A percentile compares a stretch with the other conserved stretches of the same genome.
Conservation (phyloP, 2,797 vertebrate species). For the Notoglanidium macrostoma region DNA sequence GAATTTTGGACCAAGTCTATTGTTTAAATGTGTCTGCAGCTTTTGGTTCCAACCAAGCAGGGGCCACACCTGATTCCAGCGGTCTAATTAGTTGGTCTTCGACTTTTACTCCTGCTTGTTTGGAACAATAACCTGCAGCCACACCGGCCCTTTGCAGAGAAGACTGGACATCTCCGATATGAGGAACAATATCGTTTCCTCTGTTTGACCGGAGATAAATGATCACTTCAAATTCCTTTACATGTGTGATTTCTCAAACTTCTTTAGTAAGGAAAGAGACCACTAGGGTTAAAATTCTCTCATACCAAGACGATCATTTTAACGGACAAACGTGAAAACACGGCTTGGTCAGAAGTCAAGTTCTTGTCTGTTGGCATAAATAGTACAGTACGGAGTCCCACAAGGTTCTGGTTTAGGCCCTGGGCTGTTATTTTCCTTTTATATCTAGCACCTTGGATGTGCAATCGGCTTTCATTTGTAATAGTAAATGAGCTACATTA, state of each 20-base stretch:
- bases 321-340: background rate
- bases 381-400: background rate
- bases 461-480: background rate
- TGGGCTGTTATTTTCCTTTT: background rate
- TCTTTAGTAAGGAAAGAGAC: background rate
- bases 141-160: background rate
- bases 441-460: background rate
- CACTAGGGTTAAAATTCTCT: background rate
- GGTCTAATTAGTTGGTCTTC: background rate
- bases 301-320: background rate
- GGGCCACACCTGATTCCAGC: background rate
- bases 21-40: background rate
- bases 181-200: background rate
- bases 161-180: background rate
- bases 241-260: background rate
- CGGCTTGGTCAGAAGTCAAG: background rate
- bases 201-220: background rate
- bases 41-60: background rate
- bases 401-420: background rate
- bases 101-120: background rate
- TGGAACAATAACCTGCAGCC: background rate
- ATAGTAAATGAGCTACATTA: background rate
- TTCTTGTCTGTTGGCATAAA: background rate
- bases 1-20: too few species aligned
- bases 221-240: background rate